Conservation (phyloP, 2,888 invertebrate genomes). For the Dendrolimus pini region DNA sequence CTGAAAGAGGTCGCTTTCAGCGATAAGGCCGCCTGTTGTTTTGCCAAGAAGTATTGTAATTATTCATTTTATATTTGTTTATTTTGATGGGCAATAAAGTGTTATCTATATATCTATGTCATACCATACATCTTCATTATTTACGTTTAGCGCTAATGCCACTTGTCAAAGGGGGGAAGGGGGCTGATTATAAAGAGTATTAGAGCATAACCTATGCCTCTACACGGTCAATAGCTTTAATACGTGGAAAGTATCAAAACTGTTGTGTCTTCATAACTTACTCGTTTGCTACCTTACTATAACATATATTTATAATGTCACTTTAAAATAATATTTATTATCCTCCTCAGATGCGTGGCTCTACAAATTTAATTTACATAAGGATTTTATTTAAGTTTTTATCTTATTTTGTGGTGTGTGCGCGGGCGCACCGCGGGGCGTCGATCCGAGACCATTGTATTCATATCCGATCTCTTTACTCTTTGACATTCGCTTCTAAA, state of each 20-base stretch:
- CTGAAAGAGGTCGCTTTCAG: no score
- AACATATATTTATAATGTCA: constrained; percentile 21
- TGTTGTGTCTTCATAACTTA: constrained; percentile 3
- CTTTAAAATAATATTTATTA: constrained; percentile 37
- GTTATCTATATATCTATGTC: no score
- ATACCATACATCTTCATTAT: no score
- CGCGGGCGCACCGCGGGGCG: constrained; percentile 56
- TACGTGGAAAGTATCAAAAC: not conserved
- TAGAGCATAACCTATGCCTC: no score
- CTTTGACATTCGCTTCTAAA: constrained; percentile 61
- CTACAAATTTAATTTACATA: constrained; percentile 70
- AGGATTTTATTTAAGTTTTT: constrained; percentile 63
- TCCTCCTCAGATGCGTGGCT: constrained; percentile 34
- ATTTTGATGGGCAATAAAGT: no score
- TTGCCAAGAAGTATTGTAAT: no score
- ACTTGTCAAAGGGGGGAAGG: no score
- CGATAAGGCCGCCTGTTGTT: no score
- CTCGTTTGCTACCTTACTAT: constrained; percentile 9
- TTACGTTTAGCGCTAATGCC: no score
- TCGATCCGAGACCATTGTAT: constrained; percentile 57
- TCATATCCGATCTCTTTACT: constrained; percentile 57
- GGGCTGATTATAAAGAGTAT: no score
- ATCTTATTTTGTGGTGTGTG: constrained; percentile 54
- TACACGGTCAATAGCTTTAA: no score
- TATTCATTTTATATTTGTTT: no score